Evolutionary conservation across 2,113 vertebrate genomes (phyloP).

Genomic region (Martes martes): DNA sequence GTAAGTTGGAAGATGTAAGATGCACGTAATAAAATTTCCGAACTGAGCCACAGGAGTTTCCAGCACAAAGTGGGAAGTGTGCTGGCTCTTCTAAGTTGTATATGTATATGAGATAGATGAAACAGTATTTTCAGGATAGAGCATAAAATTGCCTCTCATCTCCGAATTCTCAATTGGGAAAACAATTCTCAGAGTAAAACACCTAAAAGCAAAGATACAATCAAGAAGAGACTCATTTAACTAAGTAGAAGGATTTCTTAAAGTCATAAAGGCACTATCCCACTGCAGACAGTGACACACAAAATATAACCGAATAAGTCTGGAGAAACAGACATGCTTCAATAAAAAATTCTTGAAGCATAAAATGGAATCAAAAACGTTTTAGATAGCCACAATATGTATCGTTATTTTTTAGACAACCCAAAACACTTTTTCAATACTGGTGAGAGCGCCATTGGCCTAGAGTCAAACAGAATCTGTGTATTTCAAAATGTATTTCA

Average conservation of each 20-base stretch:
- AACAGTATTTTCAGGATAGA: neutral
- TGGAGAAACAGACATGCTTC: neutral
- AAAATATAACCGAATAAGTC: neutral
- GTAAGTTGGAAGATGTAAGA: neutral
- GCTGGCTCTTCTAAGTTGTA: neutral
- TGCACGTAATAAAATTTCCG: neutral
- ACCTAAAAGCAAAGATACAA: neutral
- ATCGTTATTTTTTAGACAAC: neutral
- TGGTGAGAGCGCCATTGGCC: neutral
- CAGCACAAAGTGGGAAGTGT: neutral
- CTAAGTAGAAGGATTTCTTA: neutral
- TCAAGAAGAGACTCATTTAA: neutral
- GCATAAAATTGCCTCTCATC: neutral
- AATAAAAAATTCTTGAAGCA: neutral
- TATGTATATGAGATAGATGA: neutral
- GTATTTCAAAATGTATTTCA: neutral
- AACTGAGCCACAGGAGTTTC: neutral
- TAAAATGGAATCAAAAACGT: neutral
- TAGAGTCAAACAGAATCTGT: neutral
- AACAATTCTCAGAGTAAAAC: neutral
- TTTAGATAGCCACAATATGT: neutral
- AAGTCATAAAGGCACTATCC: neutral
- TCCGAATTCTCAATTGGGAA: neutral
- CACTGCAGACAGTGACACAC: neutral
- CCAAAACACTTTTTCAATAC: neutral